Evolutionary conservation across 2,113 vertebrate species (phyloP).

Genomic region (Rhinoderma darwinii): DNA sequence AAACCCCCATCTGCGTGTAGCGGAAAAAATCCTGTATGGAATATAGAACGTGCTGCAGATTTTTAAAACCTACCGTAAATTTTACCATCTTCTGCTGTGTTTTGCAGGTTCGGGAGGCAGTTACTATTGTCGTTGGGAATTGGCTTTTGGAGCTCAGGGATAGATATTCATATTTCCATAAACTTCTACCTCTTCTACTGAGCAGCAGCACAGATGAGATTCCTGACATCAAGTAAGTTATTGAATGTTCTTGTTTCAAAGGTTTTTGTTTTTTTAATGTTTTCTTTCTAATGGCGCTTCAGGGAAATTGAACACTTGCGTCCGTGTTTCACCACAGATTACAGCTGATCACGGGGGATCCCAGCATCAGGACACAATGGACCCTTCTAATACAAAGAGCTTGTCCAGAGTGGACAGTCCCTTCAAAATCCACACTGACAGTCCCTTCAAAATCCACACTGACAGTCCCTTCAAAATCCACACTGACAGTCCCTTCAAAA

Average conservation of each 20-base stretch:
- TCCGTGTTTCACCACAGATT: neutral
- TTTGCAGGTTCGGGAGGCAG: conserved; percentile 84
- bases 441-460: too few relatives aligned
- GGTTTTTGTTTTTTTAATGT: neutral
- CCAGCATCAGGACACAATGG: too few relatives aligned
- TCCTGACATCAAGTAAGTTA: conserved; percentile 81
- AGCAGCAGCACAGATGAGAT: conserved; percentile 85
- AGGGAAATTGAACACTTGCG: neutral
- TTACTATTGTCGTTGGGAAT: conserved; percentile 81
- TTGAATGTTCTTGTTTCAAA: neutral
- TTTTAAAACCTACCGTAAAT: too few relatives aligned
- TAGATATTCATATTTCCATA: conserved; percentile 93
- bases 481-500: too few relatives aligned
- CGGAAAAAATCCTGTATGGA: too few relatives aligned
- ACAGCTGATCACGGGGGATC: too few relatives aligned
- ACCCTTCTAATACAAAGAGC: too few relatives aligned
- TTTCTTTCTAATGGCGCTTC: too few relatives aligned
- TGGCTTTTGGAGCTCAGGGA: conserved; percentile 89
- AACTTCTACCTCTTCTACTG: conserved; percentile 89
- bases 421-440: neutral
- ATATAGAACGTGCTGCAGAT: too few relatives aligned
- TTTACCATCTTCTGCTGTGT: neutral
- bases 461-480: too few relatives aligned
- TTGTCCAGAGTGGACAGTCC: too few relatives aligned
- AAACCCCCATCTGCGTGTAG: too few relatives aligned